These are phyloP conservation scores for Andrena praecox DNA, from an alignment of 2,888 invertebrate genomes.

Conservation along the genomic window DNA sequence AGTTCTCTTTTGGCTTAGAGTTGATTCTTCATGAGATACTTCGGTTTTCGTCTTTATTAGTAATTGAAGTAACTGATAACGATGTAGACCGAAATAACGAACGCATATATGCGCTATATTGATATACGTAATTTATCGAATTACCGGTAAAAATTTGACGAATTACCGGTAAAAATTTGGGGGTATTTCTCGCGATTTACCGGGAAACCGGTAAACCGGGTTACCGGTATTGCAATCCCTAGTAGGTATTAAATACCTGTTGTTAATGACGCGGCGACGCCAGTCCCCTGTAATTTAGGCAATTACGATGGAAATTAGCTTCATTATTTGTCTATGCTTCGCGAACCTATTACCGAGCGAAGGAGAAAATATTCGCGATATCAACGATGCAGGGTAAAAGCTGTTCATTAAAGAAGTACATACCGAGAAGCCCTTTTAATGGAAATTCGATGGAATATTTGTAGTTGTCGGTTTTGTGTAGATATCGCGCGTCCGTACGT, in stretches of 20 bases:
- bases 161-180: no score
- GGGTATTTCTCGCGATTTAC: no score
- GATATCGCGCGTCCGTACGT: neutral
- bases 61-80: no score
- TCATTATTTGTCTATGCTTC: neutral
- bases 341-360: neutral
- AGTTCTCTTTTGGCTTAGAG: no score
- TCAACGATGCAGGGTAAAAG: neutral
- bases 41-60: no score
- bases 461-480: neutral
- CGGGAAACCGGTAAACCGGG: no score
- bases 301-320: slow-evolving; percentile 18
- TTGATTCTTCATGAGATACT: no score
- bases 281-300: slow-evolving; percentile 4
- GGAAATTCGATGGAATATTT: slow-evolving; percentile 4
- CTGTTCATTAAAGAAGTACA: neutral
- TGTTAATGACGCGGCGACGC: slow-evolving; percentile 19
- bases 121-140: no score
- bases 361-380: neutral
- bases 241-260: slow-evolving; percentile 38
- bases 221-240: no score
- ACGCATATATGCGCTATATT: no score
- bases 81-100: no score
- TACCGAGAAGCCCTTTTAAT: neutral
- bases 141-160: no score